Base-by-base conservation (phyloP, 2,113 vertebrate genomes). In the Sapayoa aenigma region DNA sequence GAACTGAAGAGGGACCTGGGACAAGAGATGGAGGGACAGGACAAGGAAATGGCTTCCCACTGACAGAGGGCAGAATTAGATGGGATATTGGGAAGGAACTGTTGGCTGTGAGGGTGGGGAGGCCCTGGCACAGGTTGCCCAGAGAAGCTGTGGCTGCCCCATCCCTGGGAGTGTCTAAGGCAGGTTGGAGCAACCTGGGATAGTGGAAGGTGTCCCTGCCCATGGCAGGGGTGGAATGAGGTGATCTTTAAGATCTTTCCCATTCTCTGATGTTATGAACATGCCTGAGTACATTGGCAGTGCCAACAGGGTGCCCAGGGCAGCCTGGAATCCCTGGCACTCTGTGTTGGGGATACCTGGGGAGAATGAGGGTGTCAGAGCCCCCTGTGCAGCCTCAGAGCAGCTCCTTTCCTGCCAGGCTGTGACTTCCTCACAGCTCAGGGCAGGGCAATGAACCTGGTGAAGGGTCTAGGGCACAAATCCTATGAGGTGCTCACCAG, bases 291-390 rank as follows among this genome's bases (percentile, higher is more conserved):
- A 42, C 23, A 16, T 5, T 0, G 20, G 39, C n/a, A 42, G n/a
- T 21, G 58, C 68, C 44, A 56, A 28, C 21, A 11, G 41, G 52
- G 44, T 37, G 56, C 20, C 59, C 14, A 14, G 30, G 30, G 28
- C 42, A 79, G 9, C 80, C 62, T 41, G 3, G 0, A 37, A 55
- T 31, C 35, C 19, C 5, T 4, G 3, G 23, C 35, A 33, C 31
- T 4, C 1, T 23, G 1, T 20, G 28, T 12, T 3, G 15, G 33
- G n/a, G 67, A 17, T 42, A 33, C 19, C 1, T 22, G 46, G 56
- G 41, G 37, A 39, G 49, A 69, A 20, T 11, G 23, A 16, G 46
- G 14, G 21, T 33, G 58, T 22, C 9, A 1, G 59, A 39, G 3
- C 8, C 10, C 13, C 9, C 30, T 4, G 10, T 6, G 22, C 75